These are phyloP conservation scores for Netelia melanura DNA, from an alignment of 2,888 invertebrate genomes.

Conservation along the genomic window DNA sequence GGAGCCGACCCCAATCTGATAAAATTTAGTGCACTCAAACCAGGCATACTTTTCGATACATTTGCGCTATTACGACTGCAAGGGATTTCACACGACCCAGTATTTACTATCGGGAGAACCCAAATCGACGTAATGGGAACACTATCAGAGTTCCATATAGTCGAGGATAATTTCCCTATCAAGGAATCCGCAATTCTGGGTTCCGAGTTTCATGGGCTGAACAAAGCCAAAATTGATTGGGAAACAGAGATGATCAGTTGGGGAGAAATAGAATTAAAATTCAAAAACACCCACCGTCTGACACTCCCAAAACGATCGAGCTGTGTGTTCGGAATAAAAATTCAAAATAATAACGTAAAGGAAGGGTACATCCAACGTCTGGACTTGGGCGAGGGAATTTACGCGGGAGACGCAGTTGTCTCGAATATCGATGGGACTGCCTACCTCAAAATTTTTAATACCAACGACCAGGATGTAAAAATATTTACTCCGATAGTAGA, in stretches of 20 bases:
- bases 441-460: neutral
- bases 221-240: constrained; percentile 19
- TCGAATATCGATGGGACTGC: no score
- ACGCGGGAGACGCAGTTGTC: no score
- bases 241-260: neutral
- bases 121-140: neutral
- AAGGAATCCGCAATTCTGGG: no score
- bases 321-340: neutral
- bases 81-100: no score
- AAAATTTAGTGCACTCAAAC: no score
- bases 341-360: neutral
- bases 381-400: neutral
- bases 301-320: neutral
- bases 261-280: neutral
- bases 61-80: no score
- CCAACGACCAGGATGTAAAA: neutral
- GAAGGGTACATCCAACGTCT: constrained; percentile 25
- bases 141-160: no score
- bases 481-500: neutral
- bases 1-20: no score
- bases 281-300: neutral
- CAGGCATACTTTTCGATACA: no score
- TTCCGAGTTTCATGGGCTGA: neutral
- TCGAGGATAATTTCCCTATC: no score
- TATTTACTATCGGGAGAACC: neutral